Percentiles rank a stretch among this genome's conserved stretches.
Evolutionary conservation across 37 sponge, comb jelly and placozoan genomes (phyloP).

Genomic region (Axinella damicornis): DNA sequence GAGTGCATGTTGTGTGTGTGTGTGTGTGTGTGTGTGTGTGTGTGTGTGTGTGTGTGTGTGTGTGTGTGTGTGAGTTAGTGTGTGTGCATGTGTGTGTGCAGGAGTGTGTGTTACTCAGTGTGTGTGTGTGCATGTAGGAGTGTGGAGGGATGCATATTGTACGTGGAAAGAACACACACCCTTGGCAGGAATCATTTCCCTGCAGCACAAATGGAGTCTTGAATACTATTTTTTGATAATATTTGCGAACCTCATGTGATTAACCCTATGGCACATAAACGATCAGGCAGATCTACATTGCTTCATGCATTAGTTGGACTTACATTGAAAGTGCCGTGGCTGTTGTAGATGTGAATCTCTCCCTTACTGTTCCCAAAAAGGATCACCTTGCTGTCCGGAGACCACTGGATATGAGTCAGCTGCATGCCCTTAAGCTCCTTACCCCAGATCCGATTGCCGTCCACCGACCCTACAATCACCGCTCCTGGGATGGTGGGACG

Average conservation of each 20-base stretch:
- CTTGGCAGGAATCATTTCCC: no score
- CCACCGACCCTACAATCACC: slow-evolving; percentile 95
- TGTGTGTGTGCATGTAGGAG: no score
- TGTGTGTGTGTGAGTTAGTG: no score
- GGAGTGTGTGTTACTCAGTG: no score
- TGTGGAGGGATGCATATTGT: no score
- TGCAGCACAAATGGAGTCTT: no score
- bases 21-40: no score
- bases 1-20: no score
- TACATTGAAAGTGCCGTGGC: slow-evolving; percentile 78
- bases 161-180: no score
- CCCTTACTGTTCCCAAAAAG: slow-evolving; percentile 89
- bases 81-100: background rate
- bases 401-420: slow-evolving; percentile 87
- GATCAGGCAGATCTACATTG: background rate
- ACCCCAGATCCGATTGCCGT: slow-evolving; percentile 95
- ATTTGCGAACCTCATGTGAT: background rate
- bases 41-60: no score
- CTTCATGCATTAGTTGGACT: slow-evolving; percentile 6
- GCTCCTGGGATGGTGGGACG: slow-evolving; percentile 85
- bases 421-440: slow-evolving; percentile 88
- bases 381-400: slow-evolving; percentile 88
- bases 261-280: background rate
- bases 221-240: background rate
- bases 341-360: slow-evolving; percentile 87